These are phyloP conservation scores for Epinephelus coioides DNA, from an alignment of 2,797 vertebrate genomes.

Conservation along the genomic window DNA sequence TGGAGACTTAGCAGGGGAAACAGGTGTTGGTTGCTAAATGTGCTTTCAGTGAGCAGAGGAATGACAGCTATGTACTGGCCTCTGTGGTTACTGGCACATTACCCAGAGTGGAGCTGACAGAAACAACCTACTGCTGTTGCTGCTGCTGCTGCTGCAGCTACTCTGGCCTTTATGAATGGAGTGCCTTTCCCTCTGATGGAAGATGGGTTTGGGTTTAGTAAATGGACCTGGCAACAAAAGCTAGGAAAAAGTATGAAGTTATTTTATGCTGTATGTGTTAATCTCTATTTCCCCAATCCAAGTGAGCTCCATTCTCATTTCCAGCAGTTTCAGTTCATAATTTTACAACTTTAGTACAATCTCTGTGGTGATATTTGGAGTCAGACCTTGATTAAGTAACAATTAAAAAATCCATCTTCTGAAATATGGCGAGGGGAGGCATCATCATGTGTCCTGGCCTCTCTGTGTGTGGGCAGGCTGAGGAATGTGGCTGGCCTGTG, in stretches of 20 bases:
- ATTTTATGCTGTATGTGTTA: neutral
- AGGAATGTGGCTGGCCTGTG: constrained; percentile 68
- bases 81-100: constrained; percentile 84
- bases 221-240: constrained; percentile 20
- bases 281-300: neutral
- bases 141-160: constrained; percentile 46
- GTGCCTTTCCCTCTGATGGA: constrained; percentile 38
- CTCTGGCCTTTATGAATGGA: constrained; percentile 77
- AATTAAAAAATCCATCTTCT: constrained; percentile 1
- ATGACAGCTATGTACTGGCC: constrained; percentile 90
- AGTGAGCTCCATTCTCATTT: neutral
- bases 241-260: neutral
- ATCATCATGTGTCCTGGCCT: constrained; percentile 47
- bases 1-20: constrained; percentile 88
- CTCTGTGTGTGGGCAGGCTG: constrained; percentile 78
- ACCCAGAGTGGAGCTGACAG: constrained; percentile 73
- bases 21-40: constrained; percentile 93
- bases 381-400: neutral
- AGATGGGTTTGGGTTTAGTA: constrained; percentile 15
- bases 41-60: constrained; percentile 89
- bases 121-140: constrained; percentile 62
- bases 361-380: constrained; percentile 7
- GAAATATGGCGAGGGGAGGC: constrained; percentile 7
- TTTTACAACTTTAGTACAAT: neutral
- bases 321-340: neutral